Conservation (phyloP, 2,797 vertebrate species). For the Buphagus erythrorhynchus region DNA sequence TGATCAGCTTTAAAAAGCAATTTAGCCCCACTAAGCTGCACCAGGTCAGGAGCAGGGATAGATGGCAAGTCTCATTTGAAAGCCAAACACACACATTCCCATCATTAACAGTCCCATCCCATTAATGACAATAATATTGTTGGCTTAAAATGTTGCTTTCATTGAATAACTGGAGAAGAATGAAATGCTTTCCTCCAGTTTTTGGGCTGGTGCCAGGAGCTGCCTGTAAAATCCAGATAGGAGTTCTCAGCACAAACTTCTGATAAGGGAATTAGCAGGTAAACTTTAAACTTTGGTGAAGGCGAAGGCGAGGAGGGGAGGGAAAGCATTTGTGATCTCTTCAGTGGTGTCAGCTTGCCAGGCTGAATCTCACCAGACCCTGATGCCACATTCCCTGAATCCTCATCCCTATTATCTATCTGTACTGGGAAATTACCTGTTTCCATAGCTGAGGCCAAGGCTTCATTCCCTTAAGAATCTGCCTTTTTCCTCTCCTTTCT, state of each 20-base stretch:
- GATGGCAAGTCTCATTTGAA: constrained; percentile 37
- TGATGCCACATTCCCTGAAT: neutral
- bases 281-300: constrained; percentile 31
- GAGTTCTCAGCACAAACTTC: constrained; percentile 41
- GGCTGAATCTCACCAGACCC: neutral
- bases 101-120: constrained; percentile 63
- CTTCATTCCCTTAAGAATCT: neutral
- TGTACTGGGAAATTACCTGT: neutral
- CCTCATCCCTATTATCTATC: neutral
- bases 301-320: neutral
- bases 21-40: constrained; percentile 44
- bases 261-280: constrained; percentile 62
- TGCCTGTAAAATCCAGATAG: constrained; percentile 74
- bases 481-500: neutral
- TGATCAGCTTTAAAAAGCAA: constrained; percentile 48
- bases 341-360: neutral
- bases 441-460: neutral
- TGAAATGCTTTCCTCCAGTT: constrained; percentile 5
- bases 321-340: neutral
- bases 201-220: constrained; percentile 54
- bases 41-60: constrained; percentile 29
- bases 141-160: constrained; percentile 1
- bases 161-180: constrained; percentile 26
- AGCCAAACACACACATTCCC: constrained; percentile 12
- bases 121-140: constrained; percentile 39